Evolutionary conservation across 2,888 invertebrate genomes (phyloP).

Genomic region (Ceratothoa steindachneri): DNA sequence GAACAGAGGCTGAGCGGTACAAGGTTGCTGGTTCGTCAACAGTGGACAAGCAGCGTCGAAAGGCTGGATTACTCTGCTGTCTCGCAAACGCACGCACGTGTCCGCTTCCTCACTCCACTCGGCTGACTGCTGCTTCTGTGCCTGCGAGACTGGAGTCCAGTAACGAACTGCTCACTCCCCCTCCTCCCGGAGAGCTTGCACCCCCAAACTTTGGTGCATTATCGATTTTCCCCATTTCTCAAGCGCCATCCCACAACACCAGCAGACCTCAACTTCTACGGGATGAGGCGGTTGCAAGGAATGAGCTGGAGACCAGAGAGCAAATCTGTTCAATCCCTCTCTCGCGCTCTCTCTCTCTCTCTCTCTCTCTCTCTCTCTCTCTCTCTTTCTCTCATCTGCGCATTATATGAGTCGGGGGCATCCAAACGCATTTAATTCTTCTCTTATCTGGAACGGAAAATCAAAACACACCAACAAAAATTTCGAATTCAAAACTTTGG

Average conservation of each 20-base stretch:
- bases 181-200: not conserved
- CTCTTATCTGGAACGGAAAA: not conserved
- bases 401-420: not conserved
- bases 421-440: not conserved
- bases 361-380: not conserved
- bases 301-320: not conserved
- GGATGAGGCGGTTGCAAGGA: not conserved
- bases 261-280: not conserved
- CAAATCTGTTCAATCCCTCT: not conserved
- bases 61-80: too few species aligned
- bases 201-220: not conserved
- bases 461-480: too few species aligned
- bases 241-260: not conserved
- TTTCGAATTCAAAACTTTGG: too few species aligned
- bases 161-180: not conserved
- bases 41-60: not conserved
- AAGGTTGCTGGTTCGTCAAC: too few species aligned
- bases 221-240: not conserved
- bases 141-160: not conserved
- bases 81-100: not conserved
- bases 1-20: too few species aligned
- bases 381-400: not conserved
- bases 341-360: not conserved
- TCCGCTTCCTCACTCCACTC: not conserved
- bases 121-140: not conserved